Percentiles rank a stretch among this genome's conserved stretches.
Conservation (phyloP, 2,797 vertebrate species). For the Sylvia borin region DNA sequence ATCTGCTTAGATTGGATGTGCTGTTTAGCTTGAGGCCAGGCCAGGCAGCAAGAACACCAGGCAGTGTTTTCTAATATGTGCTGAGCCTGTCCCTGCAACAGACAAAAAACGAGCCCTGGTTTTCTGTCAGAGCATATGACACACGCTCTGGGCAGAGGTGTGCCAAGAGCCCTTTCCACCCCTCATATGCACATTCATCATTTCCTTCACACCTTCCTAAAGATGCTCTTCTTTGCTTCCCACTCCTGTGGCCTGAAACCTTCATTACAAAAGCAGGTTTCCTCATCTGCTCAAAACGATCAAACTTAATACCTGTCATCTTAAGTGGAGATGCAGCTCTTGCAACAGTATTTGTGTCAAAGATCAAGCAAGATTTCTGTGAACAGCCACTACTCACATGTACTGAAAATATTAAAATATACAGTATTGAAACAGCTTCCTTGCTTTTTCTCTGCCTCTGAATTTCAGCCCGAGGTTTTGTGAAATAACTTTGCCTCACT, state of each 20-base stretch:
- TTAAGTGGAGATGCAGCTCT: neutral
- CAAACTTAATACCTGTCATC: neutral
- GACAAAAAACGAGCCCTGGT: rapidly evolving
- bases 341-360: neutral
- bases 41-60: neutral
- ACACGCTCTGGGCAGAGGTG: neutral
- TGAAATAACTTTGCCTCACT: neutral
- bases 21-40: neutral
- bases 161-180: neutral
- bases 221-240: neutral
- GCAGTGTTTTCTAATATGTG: neutral
- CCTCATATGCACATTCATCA: neutral
- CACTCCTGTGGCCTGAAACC: neutral
- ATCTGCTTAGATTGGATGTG: neutral
- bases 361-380: neutral
- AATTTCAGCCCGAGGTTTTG: neutral
- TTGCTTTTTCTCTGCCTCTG: neutral
- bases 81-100: neutral
- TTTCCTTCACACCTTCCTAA: neutral
- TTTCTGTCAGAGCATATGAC: neutral
- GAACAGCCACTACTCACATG: neutral
- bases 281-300: neutral
- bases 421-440: neutral
- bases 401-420: neutral
- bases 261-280: neutral